These are phyloP conservation scores for Lepilemur ruficaudatus DNA, from an alignment of 2,797 vertebrate genomes.

Conservation along the genomic window DNA sequence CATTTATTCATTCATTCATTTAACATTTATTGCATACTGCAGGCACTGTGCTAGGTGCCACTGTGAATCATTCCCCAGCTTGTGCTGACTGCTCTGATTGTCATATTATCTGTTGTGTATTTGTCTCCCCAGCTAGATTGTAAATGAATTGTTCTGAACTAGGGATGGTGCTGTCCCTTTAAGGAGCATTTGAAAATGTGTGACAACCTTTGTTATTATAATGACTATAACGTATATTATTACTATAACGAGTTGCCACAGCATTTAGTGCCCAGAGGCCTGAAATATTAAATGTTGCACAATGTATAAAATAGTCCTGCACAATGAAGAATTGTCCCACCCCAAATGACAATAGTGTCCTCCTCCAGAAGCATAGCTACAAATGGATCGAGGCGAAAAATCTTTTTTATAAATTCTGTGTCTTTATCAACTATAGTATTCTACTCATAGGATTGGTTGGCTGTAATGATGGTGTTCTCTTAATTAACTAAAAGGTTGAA, in stretches of 20 bases:
- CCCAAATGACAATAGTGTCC: background rate
- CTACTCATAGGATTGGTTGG: background rate
- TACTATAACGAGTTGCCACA: background rate
- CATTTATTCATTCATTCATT: background rate
- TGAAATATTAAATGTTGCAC: background rate
- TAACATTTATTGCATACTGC: background rate
- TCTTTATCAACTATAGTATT: background rate
- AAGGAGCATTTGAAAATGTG: background rate
- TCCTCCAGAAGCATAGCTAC: background rate
- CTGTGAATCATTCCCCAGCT: background rate
- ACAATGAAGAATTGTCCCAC: background rate
- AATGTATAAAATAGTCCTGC: background rate
- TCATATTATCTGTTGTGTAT: background rate
- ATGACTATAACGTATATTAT: background rate
- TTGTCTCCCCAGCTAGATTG: background rate
- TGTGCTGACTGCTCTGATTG: background rate
- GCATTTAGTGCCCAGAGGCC: background rate
- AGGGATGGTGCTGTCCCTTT: background rate
- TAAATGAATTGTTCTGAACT: background rate
- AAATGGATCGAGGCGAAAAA: background rate
- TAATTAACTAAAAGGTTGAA: background rate
- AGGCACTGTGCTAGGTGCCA: background rate
- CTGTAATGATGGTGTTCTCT: background rate
- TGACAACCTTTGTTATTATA: conserved; percentile 14
- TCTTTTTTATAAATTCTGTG: background rate